These are phyloP conservation scores for Phoxinus phoxinus DNA, from an alignment of 2,113 vertebrate species.

Conservation along the genomic window DNA sequence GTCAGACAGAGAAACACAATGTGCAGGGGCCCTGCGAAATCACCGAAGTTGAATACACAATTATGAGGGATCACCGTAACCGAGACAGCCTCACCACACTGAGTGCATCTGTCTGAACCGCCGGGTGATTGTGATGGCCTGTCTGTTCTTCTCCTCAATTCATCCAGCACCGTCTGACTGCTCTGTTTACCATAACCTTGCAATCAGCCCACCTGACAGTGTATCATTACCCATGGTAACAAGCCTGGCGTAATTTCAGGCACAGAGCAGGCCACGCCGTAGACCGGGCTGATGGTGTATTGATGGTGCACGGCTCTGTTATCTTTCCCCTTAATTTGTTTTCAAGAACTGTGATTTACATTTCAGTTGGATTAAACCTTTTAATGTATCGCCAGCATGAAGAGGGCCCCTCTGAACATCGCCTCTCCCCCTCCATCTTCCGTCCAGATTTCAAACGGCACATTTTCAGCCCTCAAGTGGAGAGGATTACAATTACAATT, in stretches of 20 bases:
- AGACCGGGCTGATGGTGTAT: constrained; percentile 74
- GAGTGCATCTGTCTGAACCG: constrained; percentile 73
- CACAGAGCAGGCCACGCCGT: constrained; percentile 53
- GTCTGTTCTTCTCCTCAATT: constrained; percentile 62
- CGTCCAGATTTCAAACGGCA: constrained; percentile 78
- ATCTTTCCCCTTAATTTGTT: constrained; percentile 89
- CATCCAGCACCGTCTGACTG: constrained; percentile 70
- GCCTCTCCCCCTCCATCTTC: constrained; percentile 55
- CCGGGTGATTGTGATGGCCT: constrained; percentile 79
- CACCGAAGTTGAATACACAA: constrained; percentile 61
- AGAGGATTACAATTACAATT: constrained; percentile 90
- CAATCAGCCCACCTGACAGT: constrained; percentile 86
- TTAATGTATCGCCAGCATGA: constrained; percentile 81
- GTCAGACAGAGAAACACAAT: constrained; percentile 4
- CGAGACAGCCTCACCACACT: constrained; percentile 47
- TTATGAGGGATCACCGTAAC: constrained; percentile 68
- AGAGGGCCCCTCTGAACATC: constrained; percentile 76
- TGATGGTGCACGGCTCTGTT: constrained; percentile 77
- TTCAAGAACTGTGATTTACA: constrained; percentile 94
- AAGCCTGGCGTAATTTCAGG: constrained; percentile 80
- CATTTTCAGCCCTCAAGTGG: constrained; percentile 83
- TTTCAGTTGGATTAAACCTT: constrained; percentile 94
- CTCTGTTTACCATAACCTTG: constrained; percentile 85
- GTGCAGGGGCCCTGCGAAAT: constrained; percentile 33
- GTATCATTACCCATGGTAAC: constrained; percentile 84